A percentile compares a stretch with the other conserved stretches of the same genome.
phyloP scores from a whole-genome alignment of 2,888 invertebrate genomes.

The Loripinus fragilis region DNA sequence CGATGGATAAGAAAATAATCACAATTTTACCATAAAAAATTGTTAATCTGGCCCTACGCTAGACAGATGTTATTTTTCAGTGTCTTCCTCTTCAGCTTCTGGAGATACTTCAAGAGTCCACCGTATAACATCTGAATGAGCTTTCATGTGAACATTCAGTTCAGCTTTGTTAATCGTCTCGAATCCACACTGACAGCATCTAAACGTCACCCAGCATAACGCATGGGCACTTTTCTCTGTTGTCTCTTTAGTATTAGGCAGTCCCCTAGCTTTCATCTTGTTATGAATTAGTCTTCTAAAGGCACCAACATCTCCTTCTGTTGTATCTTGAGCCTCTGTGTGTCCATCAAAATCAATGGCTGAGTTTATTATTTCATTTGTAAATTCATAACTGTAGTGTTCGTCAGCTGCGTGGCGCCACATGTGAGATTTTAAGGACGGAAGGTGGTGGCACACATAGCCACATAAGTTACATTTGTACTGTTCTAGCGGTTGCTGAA shows the following conservation, averaged over 20 bases:
- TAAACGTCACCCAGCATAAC: conserved; percentile 79
- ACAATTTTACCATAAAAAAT: too few species aligned
- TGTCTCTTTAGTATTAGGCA: conserved; percentile 52
- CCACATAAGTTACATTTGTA: conserved; percentile 83
- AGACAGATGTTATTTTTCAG: background rate
- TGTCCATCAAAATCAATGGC: conserved; percentile 80
- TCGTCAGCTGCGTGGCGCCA: conserved; percentile 82
- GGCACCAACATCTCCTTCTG: conserved; percentile 53
- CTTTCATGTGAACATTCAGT: conserved; percentile 80
- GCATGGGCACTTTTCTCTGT: conserved; percentile 57
- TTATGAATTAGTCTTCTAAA: conserved; percentile 58
- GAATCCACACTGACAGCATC: conserved; percentile 83
- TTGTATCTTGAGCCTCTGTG: conserved; percentile 65
- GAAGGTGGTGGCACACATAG: conserved; percentile 82
- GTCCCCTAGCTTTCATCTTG: conserved; percentile 64
- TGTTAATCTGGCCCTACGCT: too few species aligned
- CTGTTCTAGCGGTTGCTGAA: conserved; percentile 82
- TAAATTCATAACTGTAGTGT: conserved; percentile 81
- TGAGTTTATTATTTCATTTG: conserved; percentile 82
- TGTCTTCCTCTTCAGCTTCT: background rate
- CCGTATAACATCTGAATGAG: conserved; percentile 79
- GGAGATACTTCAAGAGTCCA: conserved; percentile 72
- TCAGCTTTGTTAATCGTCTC: conserved; percentile 80
- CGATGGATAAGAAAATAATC: too few species aligned
- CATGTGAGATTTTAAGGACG: conserved; percentile 83